phyloP scores from a whole-genome alignment of 2,888 invertebrate species.

The Mesorhabditis spiculigera region DNA sequence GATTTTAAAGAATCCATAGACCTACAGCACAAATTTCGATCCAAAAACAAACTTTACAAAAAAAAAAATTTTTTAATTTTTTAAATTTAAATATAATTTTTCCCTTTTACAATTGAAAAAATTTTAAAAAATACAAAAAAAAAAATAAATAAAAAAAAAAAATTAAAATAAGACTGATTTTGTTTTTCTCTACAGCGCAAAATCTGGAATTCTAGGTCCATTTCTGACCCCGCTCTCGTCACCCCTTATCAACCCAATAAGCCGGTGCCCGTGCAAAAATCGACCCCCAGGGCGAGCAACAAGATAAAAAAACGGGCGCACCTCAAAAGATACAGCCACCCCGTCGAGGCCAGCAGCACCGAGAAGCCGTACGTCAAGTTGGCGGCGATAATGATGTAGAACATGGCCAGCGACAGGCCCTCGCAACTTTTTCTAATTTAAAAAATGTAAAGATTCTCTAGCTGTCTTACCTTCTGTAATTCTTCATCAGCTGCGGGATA shows the following conservation, averaged over 20 bases:
- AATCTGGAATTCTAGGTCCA: no score
- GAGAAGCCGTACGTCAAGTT: conserved; percentile 60
- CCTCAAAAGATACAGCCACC: conserved; percentile 50
- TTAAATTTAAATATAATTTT: not conserved
- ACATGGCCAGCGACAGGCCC: conserved; percentile 56
- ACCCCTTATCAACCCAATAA: no score
- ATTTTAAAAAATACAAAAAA: not conserved
- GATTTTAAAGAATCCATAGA: no score
- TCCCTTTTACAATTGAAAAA: not conserved
- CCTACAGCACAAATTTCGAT: no score
- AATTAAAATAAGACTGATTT: not conserved
- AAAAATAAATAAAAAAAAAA: conserved; percentile 3
- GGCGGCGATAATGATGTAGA: conserved; percentile 56
- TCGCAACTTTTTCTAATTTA: conserved; percentile 47
- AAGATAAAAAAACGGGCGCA: not conserved
- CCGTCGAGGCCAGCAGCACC: conserved; percentile 54
- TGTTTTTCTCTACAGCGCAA: no score
- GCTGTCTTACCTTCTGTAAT: conserved; percentile 11
- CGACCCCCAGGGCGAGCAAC: no score
- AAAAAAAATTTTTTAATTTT: not conserved
- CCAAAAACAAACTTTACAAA: no score
- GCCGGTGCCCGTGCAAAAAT: no score
- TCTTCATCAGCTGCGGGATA: conserved; percentile 55
- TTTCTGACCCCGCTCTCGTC: no score
- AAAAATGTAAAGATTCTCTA: conserved; percentile 2